Evolutionary conservation across 2,113 vertebrate genomes (phyloP).

Genomic region (Octodon degus): DNA sequence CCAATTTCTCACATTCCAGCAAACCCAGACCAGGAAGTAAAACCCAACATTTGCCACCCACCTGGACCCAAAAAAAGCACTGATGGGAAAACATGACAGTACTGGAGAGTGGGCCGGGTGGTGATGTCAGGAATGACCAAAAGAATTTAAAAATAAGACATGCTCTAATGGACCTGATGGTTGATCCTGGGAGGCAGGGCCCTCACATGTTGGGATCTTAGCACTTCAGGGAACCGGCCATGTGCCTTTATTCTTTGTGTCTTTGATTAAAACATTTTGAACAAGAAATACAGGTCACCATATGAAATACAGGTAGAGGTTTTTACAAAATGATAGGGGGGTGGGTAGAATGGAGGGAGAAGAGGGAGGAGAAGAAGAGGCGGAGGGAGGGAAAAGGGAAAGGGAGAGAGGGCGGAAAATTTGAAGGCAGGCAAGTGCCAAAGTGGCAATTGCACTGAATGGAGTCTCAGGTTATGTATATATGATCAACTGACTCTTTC

Average conservation of each 20-base stretch:
- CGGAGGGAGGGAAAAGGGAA: too few relatives aligned
- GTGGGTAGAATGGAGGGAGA: background rate
- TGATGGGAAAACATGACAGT: conserved; percentile 55
- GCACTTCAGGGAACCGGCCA: background rate
- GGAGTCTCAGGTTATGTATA: background rate
- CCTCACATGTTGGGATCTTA: background rate
- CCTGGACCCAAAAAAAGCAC: conserved; percentile 55
- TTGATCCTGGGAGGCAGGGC: background rate
- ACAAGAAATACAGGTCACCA: background rate
- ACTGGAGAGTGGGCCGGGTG: background rate
- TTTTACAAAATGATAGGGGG: background rate
- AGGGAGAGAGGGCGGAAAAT: background rate
- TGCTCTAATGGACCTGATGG: background rate
- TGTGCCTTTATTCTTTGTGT: background rate
- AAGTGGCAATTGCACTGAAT: background rate
- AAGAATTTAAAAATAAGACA: conserved; percentile 70
- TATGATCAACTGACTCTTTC: background rate
- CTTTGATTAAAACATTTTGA: background rate
- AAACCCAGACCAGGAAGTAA: conserved; percentile 72
- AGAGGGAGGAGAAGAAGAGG: background rate
- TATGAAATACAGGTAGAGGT: background rate
- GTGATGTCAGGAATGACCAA: conserved; percentile 13
- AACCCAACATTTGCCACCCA: conserved; percentile 70
- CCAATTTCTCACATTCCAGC: conserved; percentile 29
- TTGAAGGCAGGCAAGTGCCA: background rate